Percentiles rank a stretch among this genome's conserved stretches.
phyloP scores from a whole-genome alignment of 2,888 invertebrate genomes.

The Pimpla rufipes region DNA sequence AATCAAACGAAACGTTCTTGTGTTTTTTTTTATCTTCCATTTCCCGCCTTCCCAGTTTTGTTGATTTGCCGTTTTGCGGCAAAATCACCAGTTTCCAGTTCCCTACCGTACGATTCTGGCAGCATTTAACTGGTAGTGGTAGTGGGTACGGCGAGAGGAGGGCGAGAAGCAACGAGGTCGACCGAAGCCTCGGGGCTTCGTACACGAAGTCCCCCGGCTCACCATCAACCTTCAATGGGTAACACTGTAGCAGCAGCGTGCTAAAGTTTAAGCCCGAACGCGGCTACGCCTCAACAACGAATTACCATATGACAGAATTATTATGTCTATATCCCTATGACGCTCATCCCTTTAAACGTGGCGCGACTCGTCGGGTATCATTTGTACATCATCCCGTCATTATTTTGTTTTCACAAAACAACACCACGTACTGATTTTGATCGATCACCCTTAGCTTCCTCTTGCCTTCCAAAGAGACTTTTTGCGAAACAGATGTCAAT shows the following conservation, averaged over 20 bases:
- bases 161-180: conserved; percentile 65
- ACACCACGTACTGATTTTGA: too few relatives aligned
- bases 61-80: neutral
- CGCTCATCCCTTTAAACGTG: neutral
- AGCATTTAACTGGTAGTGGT: conserved; percentile 10
- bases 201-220: conserved; percentile 12
- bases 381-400: neutral
- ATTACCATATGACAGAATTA: conserved; percentile 24
- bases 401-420: neutral
- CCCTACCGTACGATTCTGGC: neutral
- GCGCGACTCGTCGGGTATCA: neutral
- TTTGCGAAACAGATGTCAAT: too few relatives aligned
- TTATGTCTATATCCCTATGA: neutral
- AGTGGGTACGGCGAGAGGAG: conserved; percentile 57
- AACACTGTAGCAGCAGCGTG: neutral
- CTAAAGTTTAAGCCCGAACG: neutral
- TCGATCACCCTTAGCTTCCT: too few relatives aligned
- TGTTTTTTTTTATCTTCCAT: neutral
- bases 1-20: neutral
- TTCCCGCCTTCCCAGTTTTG: neutral
- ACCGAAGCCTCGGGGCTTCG: conserved; percentile 61
- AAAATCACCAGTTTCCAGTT: neutral
- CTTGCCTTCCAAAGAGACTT: too few relatives aligned
- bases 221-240: neutral
- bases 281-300: neutral